A percentile compares a stretch with the other conserved stretches of the same genome.
phyloP scores from a whole-genome alignment of 1,140 invertebrate species.

The Anastrepha obliqua region DNA sequence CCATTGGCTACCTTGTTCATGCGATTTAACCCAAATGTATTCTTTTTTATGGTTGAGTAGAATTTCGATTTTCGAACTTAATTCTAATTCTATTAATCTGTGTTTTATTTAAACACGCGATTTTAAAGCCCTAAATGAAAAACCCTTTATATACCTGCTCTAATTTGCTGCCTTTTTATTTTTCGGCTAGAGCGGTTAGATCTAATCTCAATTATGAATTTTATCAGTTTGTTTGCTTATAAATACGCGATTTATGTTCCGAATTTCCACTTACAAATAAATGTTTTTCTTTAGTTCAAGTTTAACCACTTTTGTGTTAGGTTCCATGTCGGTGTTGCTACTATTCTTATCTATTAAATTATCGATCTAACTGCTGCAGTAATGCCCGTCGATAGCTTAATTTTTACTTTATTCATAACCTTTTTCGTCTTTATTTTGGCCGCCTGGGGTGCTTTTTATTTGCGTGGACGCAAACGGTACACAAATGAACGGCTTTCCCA shows the following conservation, averaged over 20 bases:
- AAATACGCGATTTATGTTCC: background rate
- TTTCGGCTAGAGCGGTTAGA: background rate
- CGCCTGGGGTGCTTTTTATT: background rate
- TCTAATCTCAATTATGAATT: background rate
- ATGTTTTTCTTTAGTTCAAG: background rate
- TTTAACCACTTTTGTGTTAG: background rate
- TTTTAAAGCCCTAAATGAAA: too few relatives aligned
- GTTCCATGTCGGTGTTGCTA: background rate
- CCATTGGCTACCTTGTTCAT: too few relatives aligned
- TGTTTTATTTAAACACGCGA: too few relatives aligned
- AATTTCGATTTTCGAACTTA: too few relatives aligned
- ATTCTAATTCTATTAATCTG: too few relatives aligned
- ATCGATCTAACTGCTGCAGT: background rate
- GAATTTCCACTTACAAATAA: background rate
- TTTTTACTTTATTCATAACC: slow-evolving; percentile 18
- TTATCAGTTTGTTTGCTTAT: background rate
- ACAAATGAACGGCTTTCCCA: background rate
- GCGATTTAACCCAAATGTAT: too few relatives aligned
- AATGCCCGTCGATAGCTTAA: background rate
- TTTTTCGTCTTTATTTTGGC: slow-evolving; percentile 37
- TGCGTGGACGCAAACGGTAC: background rate
- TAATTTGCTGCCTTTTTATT: too few relatives aligned
- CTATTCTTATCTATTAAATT: background rate
- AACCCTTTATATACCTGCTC: too few relatives aligned
- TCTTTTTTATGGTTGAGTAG: too few relatives aligned